Percentiles rank a stretch among this genome's conserved stretches.
Evolutionary conservation across 2,797 vertebrate genomes (phyloP).

Genomic region (Enteromius afrohamiltoni): DNA sequence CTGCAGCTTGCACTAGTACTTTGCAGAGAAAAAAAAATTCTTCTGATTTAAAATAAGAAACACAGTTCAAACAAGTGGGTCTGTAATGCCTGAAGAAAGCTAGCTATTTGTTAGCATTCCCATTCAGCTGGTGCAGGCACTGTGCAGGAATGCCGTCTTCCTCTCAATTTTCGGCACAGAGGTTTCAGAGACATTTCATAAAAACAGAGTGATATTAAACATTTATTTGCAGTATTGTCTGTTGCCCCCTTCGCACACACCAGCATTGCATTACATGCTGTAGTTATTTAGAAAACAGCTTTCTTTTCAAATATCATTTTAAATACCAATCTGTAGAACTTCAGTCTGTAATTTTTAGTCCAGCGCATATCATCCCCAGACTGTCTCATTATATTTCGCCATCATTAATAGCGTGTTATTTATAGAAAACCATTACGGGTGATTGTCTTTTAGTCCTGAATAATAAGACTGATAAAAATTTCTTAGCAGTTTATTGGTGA

Average conservation of each 20-base stretch:
- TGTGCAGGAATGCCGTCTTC: not conserved
- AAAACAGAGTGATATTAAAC: not conserved
- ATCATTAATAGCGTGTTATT: constrained; percentile 11
- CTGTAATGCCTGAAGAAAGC: constrained; percentile 35
- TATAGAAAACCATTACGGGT: constrained; percentile 25
- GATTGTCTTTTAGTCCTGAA: not conserved
- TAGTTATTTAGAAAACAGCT: not conserved
- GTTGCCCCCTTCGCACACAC: constrained; percentile 4
- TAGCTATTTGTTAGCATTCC: constrained; percentile 14
- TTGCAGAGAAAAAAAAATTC: constrained; percentile 11
- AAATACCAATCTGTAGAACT: not conserved
- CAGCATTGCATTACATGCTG: not conserved
- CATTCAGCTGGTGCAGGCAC: not conserved
- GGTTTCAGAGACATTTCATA: not conserved
- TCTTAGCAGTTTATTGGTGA: constrained; percentile 1
- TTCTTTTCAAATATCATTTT: not conserved
- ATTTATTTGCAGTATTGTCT: not conserved
- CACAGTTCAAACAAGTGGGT: constrained; percentile 11
- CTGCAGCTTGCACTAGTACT: not conserved
- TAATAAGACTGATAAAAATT: not conserved
- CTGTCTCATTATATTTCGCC: constrained; percentile 39
- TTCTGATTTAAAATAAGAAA: constrained; percentile 29
- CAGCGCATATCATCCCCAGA: not conserved
- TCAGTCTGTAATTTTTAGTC: constrained; percentile 8
- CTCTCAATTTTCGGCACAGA: not conserved